Conservation (phyloP, 2,797 vertebrate genomes). For the Smutsia temminckii region DNA sequence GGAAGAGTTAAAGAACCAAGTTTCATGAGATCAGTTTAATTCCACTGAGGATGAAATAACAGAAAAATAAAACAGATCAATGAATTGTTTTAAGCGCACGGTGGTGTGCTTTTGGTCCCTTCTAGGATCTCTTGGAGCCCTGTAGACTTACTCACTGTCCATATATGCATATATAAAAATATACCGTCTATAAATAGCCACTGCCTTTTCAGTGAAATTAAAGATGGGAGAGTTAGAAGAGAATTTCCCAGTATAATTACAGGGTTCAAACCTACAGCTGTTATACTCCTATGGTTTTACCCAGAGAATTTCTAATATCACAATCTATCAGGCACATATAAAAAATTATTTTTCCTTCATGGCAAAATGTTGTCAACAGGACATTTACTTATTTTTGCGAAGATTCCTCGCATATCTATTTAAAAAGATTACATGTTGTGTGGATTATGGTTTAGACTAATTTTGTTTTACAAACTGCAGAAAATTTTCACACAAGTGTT, state of each 20-base stretch:
- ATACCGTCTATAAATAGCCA: conserved; percentile 79
- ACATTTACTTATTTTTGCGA: conserved; percentile 36
- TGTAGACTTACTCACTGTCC: conserved; percentile 52
- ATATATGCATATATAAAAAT: conserved; percentile 77
- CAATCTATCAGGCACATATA: conserved; percentile 21
- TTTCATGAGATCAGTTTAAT: conserved; percentile 47
- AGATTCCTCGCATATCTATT: conserved; percentile 51
- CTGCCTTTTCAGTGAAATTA: conserved; percentile 80
- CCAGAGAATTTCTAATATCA: conserved; percentile 60
- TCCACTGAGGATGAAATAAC: background rate
- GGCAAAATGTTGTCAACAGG: conserved; percentile 39
- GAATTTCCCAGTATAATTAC: conserved; percentile 74
- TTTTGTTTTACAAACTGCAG: conserved; percentile 70
- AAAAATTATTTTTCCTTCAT: conserved; percentile 47
- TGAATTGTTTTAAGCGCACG: conserved; percentile 33
- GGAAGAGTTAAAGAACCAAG: background rate
- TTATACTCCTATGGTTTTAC: background rate
- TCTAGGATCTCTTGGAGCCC: conserved; percentile 71
- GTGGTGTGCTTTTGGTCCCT: conserved; percentile 42
- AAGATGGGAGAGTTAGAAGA: conserved; percentile 76
- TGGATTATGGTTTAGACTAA: conserved; percentile 37
- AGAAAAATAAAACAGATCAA: background rate
- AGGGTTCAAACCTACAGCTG: conserved; percentile 66
- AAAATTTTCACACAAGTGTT: conserved; percentile 68
- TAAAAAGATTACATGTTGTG: conserved; percentile 31